Conservation (phyloP, 2,888 invertebrate species). For the Eupithecia inturbata region DNA sequence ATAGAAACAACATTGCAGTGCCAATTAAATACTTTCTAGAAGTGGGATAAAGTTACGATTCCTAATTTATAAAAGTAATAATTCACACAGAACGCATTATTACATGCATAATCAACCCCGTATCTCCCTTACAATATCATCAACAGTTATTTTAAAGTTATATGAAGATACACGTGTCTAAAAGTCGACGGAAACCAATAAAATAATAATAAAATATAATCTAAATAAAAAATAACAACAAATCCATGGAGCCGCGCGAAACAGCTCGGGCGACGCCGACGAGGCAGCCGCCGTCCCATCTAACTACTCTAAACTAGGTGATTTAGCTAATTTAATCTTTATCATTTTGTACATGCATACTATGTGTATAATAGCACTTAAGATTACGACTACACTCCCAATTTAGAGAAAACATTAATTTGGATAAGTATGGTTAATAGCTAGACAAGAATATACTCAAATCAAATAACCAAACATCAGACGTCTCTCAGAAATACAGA, state of each 20-base stretch:
- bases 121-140: slow-evolving; percentile 57
- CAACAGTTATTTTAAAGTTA: slow-evolving; percentile 66
- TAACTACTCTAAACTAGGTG: slow-evolving; percentile 66
- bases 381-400: slow-evolving; percentile 65
- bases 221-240: slow-evolving; percentile 76
- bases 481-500: slow-evolving; percentile 39
- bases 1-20: slow-evolving; percentile 82
- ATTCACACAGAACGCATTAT: slow-evolving; percentile 45
- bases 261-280: slow-evolving; percentile 53
- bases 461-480: slow-evolving; percentile 13
- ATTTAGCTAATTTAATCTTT: slow-evolving; percentile 76
- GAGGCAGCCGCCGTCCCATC: slow-evolving; percentile 55
- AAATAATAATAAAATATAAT: slow-evolving; percentile 78
- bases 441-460: slow-evolving; percentile 35
- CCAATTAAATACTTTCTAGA: slow-evolving; percentile 75
- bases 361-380: slow-evolving; percentile 73
- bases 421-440: slow-evolving; percentile 58
- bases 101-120: slow-evolving; percentile 48
- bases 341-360: slow-evolving; percentile 76
- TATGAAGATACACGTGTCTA: slow-evolving; percentile 65
- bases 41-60: slow-evolving; percentile 58
- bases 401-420: slow-evolving; percentile 71
- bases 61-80: slow-evolving; percentile 49
- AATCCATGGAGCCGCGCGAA: slow-evolving; percentile 58
- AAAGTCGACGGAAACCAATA: slow-evolving; percentile 71